Evolutionary conservation across 2,797 vertebrate species (phyloP).

Genomic region (Sebastolobus altivelis): DNA sequence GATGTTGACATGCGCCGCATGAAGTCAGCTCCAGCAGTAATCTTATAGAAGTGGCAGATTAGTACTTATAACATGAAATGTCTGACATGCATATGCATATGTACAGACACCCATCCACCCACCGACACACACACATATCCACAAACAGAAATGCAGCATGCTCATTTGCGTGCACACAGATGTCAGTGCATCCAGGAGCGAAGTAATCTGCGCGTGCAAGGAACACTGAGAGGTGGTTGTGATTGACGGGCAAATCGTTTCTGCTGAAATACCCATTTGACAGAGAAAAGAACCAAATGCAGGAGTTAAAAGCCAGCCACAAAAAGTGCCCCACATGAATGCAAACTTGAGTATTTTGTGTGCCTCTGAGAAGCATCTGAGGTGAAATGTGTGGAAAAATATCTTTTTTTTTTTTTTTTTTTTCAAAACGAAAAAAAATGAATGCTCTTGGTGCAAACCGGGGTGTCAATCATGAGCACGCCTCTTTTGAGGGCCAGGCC

Average conservation of each 20-base stretch:
- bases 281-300: constrained; percentile 67
- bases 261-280: constrained; percentile 63
- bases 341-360: constrained; percentile 58
- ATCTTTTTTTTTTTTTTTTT: constrained; percentile 11
- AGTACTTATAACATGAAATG: constrained; percentile 45
- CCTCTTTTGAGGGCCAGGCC: constrained; percentile 53
- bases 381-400: constrained; percentile 56
- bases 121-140: constrained; percentile 11
- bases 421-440: constrained; percentile 45
- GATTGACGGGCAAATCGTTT: constrained; percentile 79
- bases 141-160: not conserved
- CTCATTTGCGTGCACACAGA: constrained; percentile 12
- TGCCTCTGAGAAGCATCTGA: constrained; percentile 54
- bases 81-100: constrained; percentile 7
- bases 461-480: constrained; percentile 63
- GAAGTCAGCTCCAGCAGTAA: constrained; percentile 54
- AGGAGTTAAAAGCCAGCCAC: constrained; percentile 68
- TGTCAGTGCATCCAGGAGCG: constrained; percentile 29
- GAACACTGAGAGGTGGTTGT: constrained; percentile 50
- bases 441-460: constrained; percentile 64
- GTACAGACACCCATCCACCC: not conserved
- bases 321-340: constrained; percentile 76
- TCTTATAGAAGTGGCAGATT: constrained; percentile 69
- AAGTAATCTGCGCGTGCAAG: constrained; percentile 44
- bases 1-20: constrained; percentile 60